These are phyloP conservation scores for Sebastes fasciatus DNA, from an alignment of 2,113 vertebrate species.

Conservation along the genomic window DNA sequence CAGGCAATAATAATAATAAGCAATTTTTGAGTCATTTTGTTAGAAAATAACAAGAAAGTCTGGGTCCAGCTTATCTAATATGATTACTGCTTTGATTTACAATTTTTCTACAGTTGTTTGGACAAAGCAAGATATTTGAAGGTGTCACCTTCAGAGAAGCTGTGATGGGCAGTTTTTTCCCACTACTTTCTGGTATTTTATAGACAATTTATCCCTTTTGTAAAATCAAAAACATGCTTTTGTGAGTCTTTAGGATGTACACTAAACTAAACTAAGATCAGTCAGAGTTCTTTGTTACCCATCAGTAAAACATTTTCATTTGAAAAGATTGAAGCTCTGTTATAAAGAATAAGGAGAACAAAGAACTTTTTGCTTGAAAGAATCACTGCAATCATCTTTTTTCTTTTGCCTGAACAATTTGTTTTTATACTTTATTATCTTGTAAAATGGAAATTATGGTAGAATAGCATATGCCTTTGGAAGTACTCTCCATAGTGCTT, in stretches of 20 bases:
- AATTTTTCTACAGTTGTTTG: background rate
- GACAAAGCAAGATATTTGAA: background rate
- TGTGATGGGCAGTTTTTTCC: background rate
- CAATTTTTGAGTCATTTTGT: background rate
- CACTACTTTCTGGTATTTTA: background rate
- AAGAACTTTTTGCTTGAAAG: background rate
- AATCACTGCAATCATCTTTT: background rate
- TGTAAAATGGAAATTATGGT: background rate
- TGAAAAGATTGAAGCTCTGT: background rate
- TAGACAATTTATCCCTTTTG: background rate
- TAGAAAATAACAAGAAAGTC: background rate
- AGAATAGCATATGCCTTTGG: background rate
- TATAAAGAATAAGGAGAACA: background rate
- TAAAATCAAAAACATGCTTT: background rate
- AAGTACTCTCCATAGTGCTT: background rate
- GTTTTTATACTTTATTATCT: background rate
- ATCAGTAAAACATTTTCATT: background rate
- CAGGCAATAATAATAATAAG: background rate
- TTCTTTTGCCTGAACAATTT: background rate
- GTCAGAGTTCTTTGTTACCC: background rate
- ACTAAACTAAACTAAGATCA: background rate
- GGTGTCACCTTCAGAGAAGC: background rate
- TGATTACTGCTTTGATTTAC: background rate
- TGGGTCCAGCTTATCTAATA: background rate
- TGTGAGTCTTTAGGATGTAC: background rate